phyloP scores from a whole-genome alignment of 2,113 vertebrate genomes.

The Paradoxurus hermaphroditus region DNA sequence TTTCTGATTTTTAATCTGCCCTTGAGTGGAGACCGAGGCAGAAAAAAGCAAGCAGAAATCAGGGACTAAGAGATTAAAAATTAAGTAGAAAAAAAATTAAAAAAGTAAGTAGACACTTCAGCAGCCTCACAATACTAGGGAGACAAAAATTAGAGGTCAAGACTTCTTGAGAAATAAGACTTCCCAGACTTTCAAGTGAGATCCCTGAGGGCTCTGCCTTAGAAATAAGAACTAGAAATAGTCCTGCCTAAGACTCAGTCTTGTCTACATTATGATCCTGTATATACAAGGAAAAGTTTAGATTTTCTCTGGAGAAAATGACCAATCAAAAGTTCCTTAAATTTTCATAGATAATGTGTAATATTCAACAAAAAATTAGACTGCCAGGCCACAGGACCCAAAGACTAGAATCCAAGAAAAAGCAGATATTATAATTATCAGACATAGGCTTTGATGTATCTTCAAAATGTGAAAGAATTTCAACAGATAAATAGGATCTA shows the following conservation, averaged over 20 bases:
- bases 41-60: not conserved
- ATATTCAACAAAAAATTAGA: not conserved
- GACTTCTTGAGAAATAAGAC: not conserved
- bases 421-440: not conserved
- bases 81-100: not conserved
- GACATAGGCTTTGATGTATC: not conserved
- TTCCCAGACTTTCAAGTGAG: not conserved
- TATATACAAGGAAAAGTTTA: not conserved
- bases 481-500: not conserved
- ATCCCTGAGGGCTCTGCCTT: not conserved
- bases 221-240: not conserved
- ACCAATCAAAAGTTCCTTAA: not conserved
- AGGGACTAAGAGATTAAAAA: not conserved
- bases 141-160: not conserved
- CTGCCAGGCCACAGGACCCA: not conserved
- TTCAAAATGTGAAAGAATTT: not conserved
- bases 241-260: not conserved
- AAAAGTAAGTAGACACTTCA: not conserved
- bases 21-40: not conserved
- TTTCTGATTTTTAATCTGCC: not conserved
- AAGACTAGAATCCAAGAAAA: not conserved
- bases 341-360: not conserved
- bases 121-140: not conserved
- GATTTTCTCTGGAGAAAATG: not conserved
- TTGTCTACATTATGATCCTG: not conserved